Evolutionary conservation across 2,113 vertebrate genomes (phyloP).

Genomic region (Fukomys damarensis): DNA sequence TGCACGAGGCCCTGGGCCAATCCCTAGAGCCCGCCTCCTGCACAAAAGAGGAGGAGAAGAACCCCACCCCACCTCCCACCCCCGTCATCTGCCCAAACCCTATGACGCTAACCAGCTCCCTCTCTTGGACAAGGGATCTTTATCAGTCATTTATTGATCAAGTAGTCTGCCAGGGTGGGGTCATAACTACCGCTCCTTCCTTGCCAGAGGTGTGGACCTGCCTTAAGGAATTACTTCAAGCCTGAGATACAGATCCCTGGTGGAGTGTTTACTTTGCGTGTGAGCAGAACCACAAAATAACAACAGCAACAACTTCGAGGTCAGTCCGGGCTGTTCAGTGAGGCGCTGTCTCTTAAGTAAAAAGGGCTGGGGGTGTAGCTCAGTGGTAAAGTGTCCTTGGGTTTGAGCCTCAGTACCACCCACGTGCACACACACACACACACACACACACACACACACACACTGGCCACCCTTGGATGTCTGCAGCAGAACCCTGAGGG

Average conservation of each 20-base stretch:
- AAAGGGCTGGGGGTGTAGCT: not conserved
- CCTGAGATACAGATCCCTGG: not conserved
- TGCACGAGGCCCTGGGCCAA: not conserved
- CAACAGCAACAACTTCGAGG: not conserved
- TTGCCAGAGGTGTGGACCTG: not conserved
- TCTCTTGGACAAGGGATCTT: not conserved
- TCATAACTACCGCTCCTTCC: not conserved
- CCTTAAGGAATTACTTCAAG: not conserved
- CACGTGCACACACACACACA: not conserved
- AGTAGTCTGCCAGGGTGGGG: not conserved
- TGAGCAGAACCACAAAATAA: not conserved
- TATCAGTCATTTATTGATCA: conserved; percentile 10
- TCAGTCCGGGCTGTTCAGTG: not conserved
- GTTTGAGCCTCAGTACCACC: not conserved
- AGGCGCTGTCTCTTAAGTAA: not conserved
- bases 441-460: not conserved
- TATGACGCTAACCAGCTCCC: not conserved
- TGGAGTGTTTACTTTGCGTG: not conserved
- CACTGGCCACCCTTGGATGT: not conserved
- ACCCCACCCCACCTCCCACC: too few species aligned
- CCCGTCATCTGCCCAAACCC: too few species aligned
- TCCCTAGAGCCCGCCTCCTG: not conserved
- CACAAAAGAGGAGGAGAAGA: not conserved
- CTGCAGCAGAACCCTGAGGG: not conserved
- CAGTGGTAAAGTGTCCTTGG: not conserved